Base-by-base conservation (phyloP, 2,888 invertebrate species). In the Hydroisotoma schaefferi region DNA sequence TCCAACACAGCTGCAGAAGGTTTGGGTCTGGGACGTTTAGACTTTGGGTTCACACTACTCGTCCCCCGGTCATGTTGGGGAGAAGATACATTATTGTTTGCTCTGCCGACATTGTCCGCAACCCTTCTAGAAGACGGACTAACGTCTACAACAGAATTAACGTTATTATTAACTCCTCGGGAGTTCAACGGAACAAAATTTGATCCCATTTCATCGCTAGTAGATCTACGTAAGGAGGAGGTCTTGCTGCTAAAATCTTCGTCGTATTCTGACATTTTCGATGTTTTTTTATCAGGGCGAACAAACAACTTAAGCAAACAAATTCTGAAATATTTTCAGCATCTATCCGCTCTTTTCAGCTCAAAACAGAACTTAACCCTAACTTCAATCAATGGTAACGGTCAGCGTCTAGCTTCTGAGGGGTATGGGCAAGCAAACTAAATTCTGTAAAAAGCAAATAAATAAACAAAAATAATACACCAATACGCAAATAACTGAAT, bases 1-100 rank as follows among this genome's bases (percentile, higher is more conserved):
- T 69, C 58, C 8, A 67, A 29, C 33, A 72, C 51, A 1, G 71
- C 68, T 57, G 61, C 62, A 10, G 71, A 72, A 8, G 68, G 68
- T 29, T 68, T 68, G 18, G 59, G 38, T 12, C 51, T 52, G 2
- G 63, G 59, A 46, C 59, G 18, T 25, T 68, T 67, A 0, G 69
- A 66, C 48, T 61, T 58, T 55, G 67, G 67, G 47, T 67, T 68
- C 48, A 66, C 55, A 53, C 63, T 68, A 8, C 68, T 68, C n/a
- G 69, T 55, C 29, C 69, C 68, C 28, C 59, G 46, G 8, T 59
- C 64, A 15, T 60, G 57, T 23, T 40, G 40, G 22, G 53, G 58
- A 38, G 29, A 60, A 10, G 37, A 20, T 46, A 6, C 25, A 46
- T 46, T 46, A 46, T 26, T 26, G n/a, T 46, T 46, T 22, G 20